Base-by-base conservation (phyloP, 2,113 vertebrate genomes). In the Blennius ocellaris region DNA sequence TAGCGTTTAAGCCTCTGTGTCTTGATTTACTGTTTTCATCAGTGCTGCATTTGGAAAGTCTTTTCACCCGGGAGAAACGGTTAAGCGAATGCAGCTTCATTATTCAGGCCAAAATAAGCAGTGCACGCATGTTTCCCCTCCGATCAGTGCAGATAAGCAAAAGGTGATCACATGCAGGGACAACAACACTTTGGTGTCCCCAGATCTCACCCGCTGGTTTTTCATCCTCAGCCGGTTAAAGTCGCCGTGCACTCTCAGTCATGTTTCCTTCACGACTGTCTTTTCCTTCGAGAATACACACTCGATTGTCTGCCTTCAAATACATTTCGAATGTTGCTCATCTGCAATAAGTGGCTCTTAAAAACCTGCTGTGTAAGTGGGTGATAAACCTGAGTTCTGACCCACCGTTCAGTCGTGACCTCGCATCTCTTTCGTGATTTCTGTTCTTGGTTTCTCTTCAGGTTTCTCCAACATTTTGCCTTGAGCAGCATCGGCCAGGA, bases 391-490 rank as follows among this genome's bases (percentile, higher is more conserved):
- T 30, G 21, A 30, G 4, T 30, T 30, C 2, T 30, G 21, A 30
- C 21, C 21, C 21, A 30, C 8, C 51, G 36, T 4, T 62, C 11
- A 54, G 10, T 45, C 49, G 15, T 30, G 16, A 15, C 45, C 11
- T 5, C 6, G 11, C 62, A 48, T 5, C 39, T 38, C 4, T 36
- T 52, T 7, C 11, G 50, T 75, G 38, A 38, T 17, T 37, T 5
- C 11, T 55, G 7, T 55, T 0, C 67, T 66, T 12, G 81, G 16
- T 81, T 79, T 61, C 87, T 78, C 78, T 40, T 30, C 74, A 99
- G 97, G 91, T 98, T 99, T 89, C 81, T 96, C 61, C 95, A 93
- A 60, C 96, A 98, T 84, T 97, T 98, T 61, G 86, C 94, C 1
- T 48, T 98, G 57, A 93, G 96, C 87, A 98, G 95, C 2, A 82